Conservation (phyloP, 2,888 invertebrate genomes). For the Caenorhabditis sp. region DNA sequence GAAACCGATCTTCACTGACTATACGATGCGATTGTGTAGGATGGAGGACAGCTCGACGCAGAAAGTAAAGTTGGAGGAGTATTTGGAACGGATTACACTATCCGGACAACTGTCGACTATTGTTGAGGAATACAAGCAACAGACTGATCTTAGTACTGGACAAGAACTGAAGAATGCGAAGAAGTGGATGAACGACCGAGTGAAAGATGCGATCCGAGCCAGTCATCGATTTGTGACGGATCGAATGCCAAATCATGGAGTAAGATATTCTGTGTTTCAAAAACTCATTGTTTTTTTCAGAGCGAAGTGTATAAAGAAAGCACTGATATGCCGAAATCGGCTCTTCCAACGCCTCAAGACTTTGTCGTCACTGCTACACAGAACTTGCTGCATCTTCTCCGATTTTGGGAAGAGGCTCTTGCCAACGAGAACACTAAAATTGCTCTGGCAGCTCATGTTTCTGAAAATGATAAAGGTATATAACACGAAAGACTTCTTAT, state of each 20-base stretch:
- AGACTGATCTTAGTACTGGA: conserved; percentile 30
- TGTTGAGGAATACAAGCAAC: conserved; percentile 53
- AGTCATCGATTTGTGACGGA: conserved; percentile 63
- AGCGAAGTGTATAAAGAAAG: conserved; percentile 60
- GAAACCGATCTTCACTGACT: conserved; percentile 59
- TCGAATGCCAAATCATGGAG: conserved; percentile 63
- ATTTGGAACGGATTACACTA: conserved; percentile 48
- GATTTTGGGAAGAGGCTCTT: conserved; percentile 64
- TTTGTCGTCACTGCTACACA: conserved; percentile 63
- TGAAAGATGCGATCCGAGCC: conserved; percentile 61
- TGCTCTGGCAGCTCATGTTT: conserved; percentile 35
- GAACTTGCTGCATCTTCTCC: conserved; percentile 56
- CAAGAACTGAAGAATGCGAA: conserved; percentile 59
- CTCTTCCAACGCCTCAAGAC: conserved; percentile 62
- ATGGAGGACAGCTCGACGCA: conserved; percentile 55
- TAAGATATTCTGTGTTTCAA: conserved; percentile 20
- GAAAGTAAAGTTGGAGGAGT: conserved; percentile 56
- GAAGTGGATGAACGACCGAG: conserved; percentile 64
- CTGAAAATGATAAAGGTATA: conserved; percentile 38
- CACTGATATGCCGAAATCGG: conserved; percentile 46
- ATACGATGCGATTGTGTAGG: conserved; percentile 36
- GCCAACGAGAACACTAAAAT: conserved; percentile 57
- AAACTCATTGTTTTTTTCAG: conserved; percentile 41
- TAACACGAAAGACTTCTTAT: neutral
- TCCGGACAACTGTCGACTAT: conserved; percentile 54